These are phyloP conservation scores for Upupa epops DNA, from an alignment of 2,113 vertebrate species.

Conservation along the genomic window DNA sequence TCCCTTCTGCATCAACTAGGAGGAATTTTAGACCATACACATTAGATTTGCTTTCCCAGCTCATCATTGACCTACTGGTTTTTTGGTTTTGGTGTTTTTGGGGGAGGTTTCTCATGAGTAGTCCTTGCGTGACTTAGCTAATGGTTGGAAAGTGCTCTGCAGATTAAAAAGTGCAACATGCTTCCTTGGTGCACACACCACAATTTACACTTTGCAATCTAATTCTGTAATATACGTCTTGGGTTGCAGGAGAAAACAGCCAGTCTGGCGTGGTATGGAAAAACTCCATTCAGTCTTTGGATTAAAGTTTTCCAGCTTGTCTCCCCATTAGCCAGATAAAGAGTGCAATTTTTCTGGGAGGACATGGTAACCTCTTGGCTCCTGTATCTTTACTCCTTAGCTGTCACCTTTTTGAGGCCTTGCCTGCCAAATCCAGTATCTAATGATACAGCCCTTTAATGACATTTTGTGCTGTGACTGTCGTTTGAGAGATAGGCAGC, in stretches of 20 bases:
- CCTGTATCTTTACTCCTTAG: neutral
- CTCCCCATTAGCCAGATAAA: neutral
- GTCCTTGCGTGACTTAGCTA: neutral
- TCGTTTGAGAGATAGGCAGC: neutral
- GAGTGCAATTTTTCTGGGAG: too few species aligned
- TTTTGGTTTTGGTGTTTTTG: neutral
- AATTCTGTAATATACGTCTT: fast-evolving
- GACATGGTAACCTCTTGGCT: too few species aligned
- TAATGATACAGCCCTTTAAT: neutral
- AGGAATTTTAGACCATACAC: neutral
- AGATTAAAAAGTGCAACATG: neutral
- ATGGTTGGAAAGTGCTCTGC: neutral
- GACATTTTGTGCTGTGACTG: neutral
- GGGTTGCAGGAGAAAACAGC: neutral
- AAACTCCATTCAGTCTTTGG: neutral
- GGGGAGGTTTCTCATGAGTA: neutral
- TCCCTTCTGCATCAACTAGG: neutral
- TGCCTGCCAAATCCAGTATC: neutral
- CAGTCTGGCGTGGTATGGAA: neutral
- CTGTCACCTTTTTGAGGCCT: neutral
- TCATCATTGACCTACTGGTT: fast-evolving
- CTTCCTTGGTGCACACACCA: too few species aligned
- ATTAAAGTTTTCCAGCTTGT: neutral
- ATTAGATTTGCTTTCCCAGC: neutral
- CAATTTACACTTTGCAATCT: neutral